These are phyloP conservation scores for Marisa cornuarietis DNA, from an alignment of 1,140 invertebrate species.

Conservation along the genomic window DNA sequence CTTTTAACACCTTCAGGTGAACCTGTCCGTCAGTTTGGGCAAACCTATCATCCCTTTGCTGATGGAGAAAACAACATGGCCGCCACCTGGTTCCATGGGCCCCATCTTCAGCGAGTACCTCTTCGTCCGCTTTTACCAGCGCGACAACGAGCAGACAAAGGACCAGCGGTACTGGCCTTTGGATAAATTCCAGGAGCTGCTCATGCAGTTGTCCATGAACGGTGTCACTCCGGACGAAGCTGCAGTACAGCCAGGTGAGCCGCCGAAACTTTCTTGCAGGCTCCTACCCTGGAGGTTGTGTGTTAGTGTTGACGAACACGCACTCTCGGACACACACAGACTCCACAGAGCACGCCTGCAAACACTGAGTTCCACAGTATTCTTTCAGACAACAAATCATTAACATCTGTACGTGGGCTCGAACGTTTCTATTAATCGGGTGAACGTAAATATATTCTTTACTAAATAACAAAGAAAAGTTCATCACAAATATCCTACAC, in stretches of 20 bases:
- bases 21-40: conserved; percentile 52
- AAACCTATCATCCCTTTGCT: conserved; percentile 60
- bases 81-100: conserved; percentile 60
- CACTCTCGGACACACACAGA: too few species aligned
- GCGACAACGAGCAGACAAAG: conserved; percentile 39
- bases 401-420: too few species aligned
- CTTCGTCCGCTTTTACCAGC: conserved; percentile 53
- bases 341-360: too few species aligned
- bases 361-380: too few species aligned
- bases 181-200: conserved; percentile 56
- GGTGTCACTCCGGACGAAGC: conserved; percentile 38
- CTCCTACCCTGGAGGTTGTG: too few species aligned
- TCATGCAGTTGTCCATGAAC: conserved; percentile 55
- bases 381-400: too few species aligned
- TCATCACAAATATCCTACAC: too few species aligned
- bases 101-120: conserved; percentile 64
- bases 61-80: conserved; percentile 60
- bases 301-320: too few species aligned
- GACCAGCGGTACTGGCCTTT: conserved; percentile 54
- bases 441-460: too few species aligned
- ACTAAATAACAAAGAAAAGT: not conserved
- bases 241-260: conserved; percentile 36
- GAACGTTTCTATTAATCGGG: too few species aligned
- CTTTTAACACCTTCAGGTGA: conserved; percentile 47
- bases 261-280: too few species aligned